Base-by-base conservation (phyloP, 2,113 vertebrate species). In the Phrynocephalus versicolor region DNA sequence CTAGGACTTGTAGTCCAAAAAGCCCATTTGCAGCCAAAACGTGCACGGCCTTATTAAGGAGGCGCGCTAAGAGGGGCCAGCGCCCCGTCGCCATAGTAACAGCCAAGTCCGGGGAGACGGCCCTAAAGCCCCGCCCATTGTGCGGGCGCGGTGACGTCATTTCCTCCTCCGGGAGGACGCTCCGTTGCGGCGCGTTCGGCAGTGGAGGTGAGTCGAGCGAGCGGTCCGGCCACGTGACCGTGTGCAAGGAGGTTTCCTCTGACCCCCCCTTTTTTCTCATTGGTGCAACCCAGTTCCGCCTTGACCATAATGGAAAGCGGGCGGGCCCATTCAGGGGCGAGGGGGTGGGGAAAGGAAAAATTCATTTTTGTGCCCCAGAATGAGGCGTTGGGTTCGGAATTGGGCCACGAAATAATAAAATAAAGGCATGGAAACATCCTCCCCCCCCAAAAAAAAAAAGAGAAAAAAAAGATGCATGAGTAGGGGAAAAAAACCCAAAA, bases 71-170 rank as follows among this genome's bases (percentile, higher is more conserved):
- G 45, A 51, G 10, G 10, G 45, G 5, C 5, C 45, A 51, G 45
- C n/a, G 45, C 45, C 10, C 45, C 0, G 90, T 88, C 82, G 57
- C 83, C 39, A 0, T 4, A 65, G 83, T 13, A 82, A 84, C 84
- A 13, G 16, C 18, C 7, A 8, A 58, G 70, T 23, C 19, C 6
- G 1, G 16, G 2, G 45, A 2, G 13, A 0, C 16, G 10, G 60
- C 6, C 19, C 0, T 15, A 2, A 2, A 1, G 1, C 0, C 0
- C 0, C 0, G 0, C 51, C 41, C 0, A 23, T 23, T 3, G 0
- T 0, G 0, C 0, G 0, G 0, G 14, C 3, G 1, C 64, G 39
- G 2, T 81, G 79, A 83, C 58, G 87, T 1, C 80, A 90, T n/a
- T 6, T 92, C 92, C 93, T 12, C 62, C n/a, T 7, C 16, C 13